phyloP scores from a whole-genome alignment of 2,888 invertebrate genomes.

The Scrobipalpa atriplicella region DNA sequence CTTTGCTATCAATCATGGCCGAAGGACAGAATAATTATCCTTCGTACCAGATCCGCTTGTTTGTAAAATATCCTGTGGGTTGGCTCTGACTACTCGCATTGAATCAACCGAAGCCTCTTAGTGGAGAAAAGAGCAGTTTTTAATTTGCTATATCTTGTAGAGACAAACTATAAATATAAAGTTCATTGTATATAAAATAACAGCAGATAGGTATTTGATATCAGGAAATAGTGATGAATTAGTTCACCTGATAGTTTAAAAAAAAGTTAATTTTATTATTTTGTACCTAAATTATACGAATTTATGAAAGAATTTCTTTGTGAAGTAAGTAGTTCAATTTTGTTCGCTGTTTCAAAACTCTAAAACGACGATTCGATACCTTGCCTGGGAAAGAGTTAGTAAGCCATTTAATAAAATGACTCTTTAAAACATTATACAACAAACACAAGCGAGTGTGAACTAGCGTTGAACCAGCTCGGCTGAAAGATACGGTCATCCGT shows the following conservation, averaged over 20 bases:
- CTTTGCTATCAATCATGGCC: too few species aligned
- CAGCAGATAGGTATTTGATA: neutral
- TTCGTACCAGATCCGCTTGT: conserved; percentile 10
- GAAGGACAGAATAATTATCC: too few species aligned
- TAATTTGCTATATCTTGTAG: conserved; percentile 19
- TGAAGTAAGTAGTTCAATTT: too few species aligned
- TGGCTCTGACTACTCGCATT: conserved; percentile 15
- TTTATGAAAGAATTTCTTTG: too few species aligned
- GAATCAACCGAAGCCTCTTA: conserved; percentile 24
- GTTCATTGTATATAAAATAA: neutral
- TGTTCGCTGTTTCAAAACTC: too few species aligned
- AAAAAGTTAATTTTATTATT: too few species aligned
- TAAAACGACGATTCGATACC: too few species aligned
- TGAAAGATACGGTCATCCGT: conserved; percentile 29
- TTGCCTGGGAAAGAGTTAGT: too few species aligned
- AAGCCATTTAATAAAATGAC: neutral
- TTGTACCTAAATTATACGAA: too few species aligned
- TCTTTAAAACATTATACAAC: conserved; percentile 1
- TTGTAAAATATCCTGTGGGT: neutral
- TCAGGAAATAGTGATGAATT: too few species aligned
- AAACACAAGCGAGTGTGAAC: conserved; percentile 16
- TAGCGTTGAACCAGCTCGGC: conserved; percentile 19
- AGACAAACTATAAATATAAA: neutral
- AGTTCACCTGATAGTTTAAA: too few species aligned
- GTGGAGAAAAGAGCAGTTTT: conserved; percentile 16